Conservation (phyloP, 2,797 vertebrate genomes). For the Pseudotriccus pelzelni region DNA sequence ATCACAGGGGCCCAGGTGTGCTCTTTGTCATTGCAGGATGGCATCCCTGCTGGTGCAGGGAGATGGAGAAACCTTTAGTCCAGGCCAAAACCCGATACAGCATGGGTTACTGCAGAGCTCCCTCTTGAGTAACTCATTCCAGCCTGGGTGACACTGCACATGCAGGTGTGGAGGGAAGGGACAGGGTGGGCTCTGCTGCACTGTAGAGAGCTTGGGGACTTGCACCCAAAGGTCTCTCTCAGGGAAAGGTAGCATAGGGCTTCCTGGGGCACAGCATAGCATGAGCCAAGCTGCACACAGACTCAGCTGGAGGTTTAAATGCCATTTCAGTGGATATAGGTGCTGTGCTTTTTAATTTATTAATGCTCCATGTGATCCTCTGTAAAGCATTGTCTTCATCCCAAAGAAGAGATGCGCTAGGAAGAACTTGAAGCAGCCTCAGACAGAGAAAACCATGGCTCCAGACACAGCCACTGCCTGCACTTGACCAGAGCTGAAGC, state of each 20-base stretch:
- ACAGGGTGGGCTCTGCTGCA: background rate
- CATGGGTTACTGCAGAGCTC: background rate
- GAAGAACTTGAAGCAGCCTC: background rate
- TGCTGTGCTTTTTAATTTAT: background rate
- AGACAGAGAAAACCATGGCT: background rate
- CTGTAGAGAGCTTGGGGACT: background rate
- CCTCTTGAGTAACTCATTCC: background rate
- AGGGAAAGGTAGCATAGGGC: background rate
- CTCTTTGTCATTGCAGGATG: background rate
- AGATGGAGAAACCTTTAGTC: background rate
- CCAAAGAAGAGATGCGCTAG: background rate
- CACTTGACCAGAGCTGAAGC: background rate
- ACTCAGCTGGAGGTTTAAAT: background rate
- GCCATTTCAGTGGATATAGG: background rate
- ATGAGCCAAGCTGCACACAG: fast-evolving
- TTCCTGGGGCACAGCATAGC: background rate
- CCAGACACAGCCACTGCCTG: background rate
- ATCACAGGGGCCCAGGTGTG: background rate
- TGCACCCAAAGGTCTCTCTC: background rate
- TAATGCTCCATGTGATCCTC: background rate
- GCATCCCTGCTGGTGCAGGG: background rate
- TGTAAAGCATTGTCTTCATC: background rate
- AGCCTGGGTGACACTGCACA: background rate
- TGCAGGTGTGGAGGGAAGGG: background rate
- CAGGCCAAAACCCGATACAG: background rate